Base-by-base conservation (phyloP, 1,140 invertebrate genomes). In the Drosophila repletoides region DNA sequence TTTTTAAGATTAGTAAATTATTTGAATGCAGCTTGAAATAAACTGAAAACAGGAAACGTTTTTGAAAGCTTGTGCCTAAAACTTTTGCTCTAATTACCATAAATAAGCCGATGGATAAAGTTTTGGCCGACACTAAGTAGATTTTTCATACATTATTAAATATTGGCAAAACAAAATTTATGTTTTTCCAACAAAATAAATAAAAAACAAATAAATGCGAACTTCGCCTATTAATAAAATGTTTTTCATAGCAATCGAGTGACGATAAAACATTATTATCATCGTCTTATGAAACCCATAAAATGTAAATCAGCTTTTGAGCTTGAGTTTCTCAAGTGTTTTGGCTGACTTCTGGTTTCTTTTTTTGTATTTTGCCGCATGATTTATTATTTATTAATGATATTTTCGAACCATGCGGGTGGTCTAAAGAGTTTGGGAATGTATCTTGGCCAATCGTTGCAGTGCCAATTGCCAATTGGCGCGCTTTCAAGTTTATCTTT, bases 351-450 rank as follows among this genome's bases (percentile, higher is more conserved):
- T 60, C 12, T 46, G 22, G 2, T 17, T 9, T 19, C 34, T 26
- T 59, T 52, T 58, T 24, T 75, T 49, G 52, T 29, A 12, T 41
- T 72, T 56, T 70, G 52, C 45, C 77, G 77, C 77, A 83, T 83
- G 64, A 83, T 66, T 76, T 81, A 73, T 81, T 71, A 83, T 83
- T 81, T 81, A 81, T 76, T 83, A 81, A 81, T 76, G 69, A 73
- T 40, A 64, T 64, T 60, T 46, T 46, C 15, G 29, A 7, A 6
- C 17, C 3, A 24, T 41, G 46, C 46, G 36, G 22, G 55, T 48
- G 48, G 40, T 36, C 56, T 10, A 36, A 28, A 49, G 48, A 31
- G 24, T 15, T n/a, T 12, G 24, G 15, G 7, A 7, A 7, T 33
- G 24, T 22, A 9, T 53, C 15, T 31, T 43, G 38, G 22, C 22